Conservation (phyloP, 2,888 invertebrate species). For the Villa cingulata region DNA sequence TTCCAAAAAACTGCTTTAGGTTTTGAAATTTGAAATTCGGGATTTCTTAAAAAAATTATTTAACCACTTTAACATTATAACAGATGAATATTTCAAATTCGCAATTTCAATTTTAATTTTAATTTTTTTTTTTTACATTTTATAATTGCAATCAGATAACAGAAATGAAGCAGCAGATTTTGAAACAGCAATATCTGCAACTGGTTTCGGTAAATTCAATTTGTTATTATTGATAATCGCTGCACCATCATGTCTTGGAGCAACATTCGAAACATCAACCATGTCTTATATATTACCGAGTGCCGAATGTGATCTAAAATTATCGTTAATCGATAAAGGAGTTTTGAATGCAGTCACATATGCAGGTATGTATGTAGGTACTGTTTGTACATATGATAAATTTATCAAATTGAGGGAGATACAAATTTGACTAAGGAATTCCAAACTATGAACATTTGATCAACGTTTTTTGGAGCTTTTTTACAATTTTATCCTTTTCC, state of each 20-base stretch:
- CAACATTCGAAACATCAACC: conserved; percentile 57
- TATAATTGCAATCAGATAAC: too few species aligned
- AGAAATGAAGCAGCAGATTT: conserved; percentile 42
- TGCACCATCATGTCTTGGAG: conserved; percentile 51
- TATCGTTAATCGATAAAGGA: conserved; percentile 56
- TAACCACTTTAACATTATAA: too few species aligned
- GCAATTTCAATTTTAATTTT: neutral
- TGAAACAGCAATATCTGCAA: conserved; percentile 53
- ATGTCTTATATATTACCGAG: conserved; percentile 60
- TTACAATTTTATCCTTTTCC: conserved; percentile 1
- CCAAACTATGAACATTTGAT: neutral
- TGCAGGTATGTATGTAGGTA: conserved; percentile 45
- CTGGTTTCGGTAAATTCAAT: conserved; percentile 60
- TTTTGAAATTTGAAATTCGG: too few species aligned
- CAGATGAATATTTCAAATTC: too few species aligned
- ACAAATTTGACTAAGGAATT: neutral
- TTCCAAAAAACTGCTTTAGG: too few species aligned
- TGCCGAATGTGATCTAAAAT: conserved; percentile 58
- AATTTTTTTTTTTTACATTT: neutral
- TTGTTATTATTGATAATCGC: conserved; percentile 44
- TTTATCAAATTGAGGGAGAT: neutral
- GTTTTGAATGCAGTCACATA: conserved; percentile 56
- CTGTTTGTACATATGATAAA: too few species aligned
- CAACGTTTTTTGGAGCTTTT: too few species aligned
- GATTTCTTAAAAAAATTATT: too few species aligned